A percentile compares a stretch with the other conserved stretches of the same genome.
Conservation (phyloP, 2,888 invertebrate genomes). For the Xestia rhomboidea region DNA sequence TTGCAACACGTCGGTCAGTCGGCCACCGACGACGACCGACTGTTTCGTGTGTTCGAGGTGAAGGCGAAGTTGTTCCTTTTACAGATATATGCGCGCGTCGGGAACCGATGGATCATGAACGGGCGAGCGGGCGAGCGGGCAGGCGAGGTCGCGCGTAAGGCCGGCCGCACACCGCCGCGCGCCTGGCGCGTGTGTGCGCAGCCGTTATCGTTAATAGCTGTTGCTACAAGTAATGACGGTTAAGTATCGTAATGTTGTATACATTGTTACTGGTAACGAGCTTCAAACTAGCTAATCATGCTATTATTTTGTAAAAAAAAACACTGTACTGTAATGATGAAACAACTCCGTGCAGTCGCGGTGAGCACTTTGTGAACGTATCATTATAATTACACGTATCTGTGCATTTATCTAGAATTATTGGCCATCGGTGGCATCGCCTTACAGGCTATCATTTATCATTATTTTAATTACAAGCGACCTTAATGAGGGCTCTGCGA, state of each 20-base stretch:
- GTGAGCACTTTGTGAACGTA: conserved; percentile 9
- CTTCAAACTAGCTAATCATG: conserved; percentile 42
- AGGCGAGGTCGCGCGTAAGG: conserved; percentile 7
- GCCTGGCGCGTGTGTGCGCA: neutral
- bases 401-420: conserved; percentile 32
- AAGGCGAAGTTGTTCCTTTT: conserved; percentile 43
- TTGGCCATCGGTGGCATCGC: conserved; percentile 15
- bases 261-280: conserved; percentile 48
- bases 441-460: conserved; percentile 10
- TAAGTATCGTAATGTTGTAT: conserved; percentile 34
- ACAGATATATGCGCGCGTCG: conserved; percentile 13
- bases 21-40: neutral
- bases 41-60: conserved; percentile 45
- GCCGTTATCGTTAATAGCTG: conserved; percentile 13
- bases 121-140: neutral
- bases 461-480: conserved; percentile 17
- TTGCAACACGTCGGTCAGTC: conserved; percentile 34
- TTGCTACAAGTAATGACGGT: conserved; percentile 41
- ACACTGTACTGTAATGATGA: conserved; percentile 32
- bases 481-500: neutral
- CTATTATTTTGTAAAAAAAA: conserved; percentile 53
- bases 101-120: conserved; percentile 2
- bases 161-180: neutral
- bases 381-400: conserved; percentile 49
- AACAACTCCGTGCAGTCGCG: conserved; percentile 39